Percentiles rank a stretch among this genome's conserved stretches.
Conservation (phyloP, 2,797 vertebrate genomes). For the Microctenopoma stevenorrisi region DNA sequence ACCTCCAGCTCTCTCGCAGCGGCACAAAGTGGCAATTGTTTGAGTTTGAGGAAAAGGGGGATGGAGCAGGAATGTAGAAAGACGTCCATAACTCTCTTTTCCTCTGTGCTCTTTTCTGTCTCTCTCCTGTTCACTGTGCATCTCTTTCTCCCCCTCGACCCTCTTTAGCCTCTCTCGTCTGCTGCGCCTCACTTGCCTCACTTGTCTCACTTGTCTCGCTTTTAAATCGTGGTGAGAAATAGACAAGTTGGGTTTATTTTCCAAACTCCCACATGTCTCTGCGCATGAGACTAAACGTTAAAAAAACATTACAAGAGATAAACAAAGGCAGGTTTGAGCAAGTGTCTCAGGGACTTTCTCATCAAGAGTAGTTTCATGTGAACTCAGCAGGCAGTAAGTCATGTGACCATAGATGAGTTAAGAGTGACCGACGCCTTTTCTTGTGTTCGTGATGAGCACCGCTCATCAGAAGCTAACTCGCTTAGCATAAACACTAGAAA, state of each 20-base stretch:
- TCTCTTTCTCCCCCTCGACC: slow-evolving; percentile 20
- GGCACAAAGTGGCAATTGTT: slow-evolving; percentile 86
- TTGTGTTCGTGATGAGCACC: too few species aligned
- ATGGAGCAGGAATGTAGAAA: slow-evolving; percentile 80
- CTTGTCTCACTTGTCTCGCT: slow-evolving; percentile 2
- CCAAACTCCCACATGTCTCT: slow-evolving; percentile 10
- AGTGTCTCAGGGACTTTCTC: background rate
- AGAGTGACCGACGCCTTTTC: background rate
- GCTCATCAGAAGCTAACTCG: too few species aligned
- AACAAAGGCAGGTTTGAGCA: slow-evolving; percentile 19
- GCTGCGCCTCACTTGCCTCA: slow-evolving; percentile 25
- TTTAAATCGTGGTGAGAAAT: slow-evolving; percentile 32
- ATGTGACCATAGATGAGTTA: slow-evolving; percentile 30
- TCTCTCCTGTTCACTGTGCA: slow-evolving; percentile 42
- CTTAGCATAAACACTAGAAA: too few species aligned
- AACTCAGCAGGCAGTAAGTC: slow-evolving; percentile 30
- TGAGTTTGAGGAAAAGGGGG: slow-evolving; percentile 80
- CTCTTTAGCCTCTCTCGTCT: slow-evolving; percentile 43
- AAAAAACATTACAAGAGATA: slow-evolving; percentile 11
- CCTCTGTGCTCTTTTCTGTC: slow-evolving; percentile 49
- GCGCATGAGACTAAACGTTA: slow-evolving; percentile 27
- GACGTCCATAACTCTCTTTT: slow-evolving; percentile 77
- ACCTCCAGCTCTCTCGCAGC: slow-evolving; percentile 74
- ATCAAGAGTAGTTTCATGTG: slow-evolving; percentile 16
- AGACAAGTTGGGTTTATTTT: slow-evolving; percentile 9